These are phyloP conservation scores for Stegophylla sp. DNA, from an alignment of 2,888 invertebrate genomes.

Conservation along the genomic window DNA sequence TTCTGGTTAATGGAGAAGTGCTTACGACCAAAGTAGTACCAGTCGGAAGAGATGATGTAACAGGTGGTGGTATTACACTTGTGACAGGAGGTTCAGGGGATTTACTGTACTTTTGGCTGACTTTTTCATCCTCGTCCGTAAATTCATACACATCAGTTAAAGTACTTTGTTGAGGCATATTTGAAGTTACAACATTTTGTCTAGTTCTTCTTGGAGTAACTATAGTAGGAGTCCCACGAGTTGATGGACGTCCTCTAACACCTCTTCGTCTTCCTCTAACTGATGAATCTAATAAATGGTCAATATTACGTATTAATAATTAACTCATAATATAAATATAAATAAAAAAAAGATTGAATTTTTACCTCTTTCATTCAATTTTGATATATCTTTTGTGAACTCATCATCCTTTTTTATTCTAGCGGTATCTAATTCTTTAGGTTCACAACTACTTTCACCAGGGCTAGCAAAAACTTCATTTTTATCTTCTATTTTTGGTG, in stretches of 20 bases:
- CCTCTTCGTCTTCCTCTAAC: constrained; percentile 67
- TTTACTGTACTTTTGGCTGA: constrained; percentile 66
- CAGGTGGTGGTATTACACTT: constrained; percentile 61
- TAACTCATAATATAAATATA: not conserved
- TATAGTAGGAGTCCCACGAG: constrained; percentile 50
- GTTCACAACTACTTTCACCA: constrained; percentile 61
- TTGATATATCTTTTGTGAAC: constrained; percentile 40
- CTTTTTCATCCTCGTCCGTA: constrained; percentile 85
- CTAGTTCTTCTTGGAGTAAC: constrained; percentile 60
- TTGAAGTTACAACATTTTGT: constrained; percentile 47
- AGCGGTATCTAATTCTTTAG: constrained; percentile 60
- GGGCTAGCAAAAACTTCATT: constrained; percentile 60
- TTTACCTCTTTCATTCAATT: constrained; percentile 45
- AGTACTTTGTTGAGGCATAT: constrained; percentile 60
- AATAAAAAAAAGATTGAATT: not conserved
- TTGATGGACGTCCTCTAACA: constrained; percentile 63
- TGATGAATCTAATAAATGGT: constrained; percentile 64
- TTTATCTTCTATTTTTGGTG: constrained; percentile 60
- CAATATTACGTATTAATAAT: not conserved
- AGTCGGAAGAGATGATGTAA: constrained; percentile 60
- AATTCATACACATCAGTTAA: constrained; percentile 87
- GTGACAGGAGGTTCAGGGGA: constrained; percentile 62
- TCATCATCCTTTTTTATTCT: constrained; percentile 56
- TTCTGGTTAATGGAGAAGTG: constrained; percentile 67
- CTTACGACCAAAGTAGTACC: constrained; percentile 60